Base-by-base conservation (phyloP, 2,888 invertebrate genomes). In the Oxyscelio sp. region DNA sequence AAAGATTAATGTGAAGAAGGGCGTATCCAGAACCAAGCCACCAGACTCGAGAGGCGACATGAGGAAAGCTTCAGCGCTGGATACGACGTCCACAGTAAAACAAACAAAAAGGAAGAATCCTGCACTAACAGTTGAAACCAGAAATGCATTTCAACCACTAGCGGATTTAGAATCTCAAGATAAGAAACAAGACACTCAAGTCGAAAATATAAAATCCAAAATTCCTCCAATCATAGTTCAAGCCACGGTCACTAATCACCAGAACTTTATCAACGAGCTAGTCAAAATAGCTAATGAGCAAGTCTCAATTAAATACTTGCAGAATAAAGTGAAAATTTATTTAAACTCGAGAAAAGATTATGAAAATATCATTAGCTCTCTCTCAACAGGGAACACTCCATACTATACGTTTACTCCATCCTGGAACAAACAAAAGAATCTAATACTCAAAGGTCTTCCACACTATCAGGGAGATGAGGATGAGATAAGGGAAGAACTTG, bases 391-490 rank as follows among this genome's bases (percentile, higher is more conserved):
- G 1, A 2, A 65, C 2, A n/a, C 19, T 0, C 3, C 22, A 0
- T 65, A 17, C 34, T 34, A 48, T 31, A 31, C 48, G 0, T 50
- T 13, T 40, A 31, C 48, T 1, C 65, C 65, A 5, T 2, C 15
- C 6, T 65, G 50, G 65, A 9, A 31, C 3, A 66, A 52, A 52
- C 31, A 27, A 2, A 66, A 66, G 19, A 9, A 52, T 0, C 1
- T 66, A 1, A 45, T 66, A 1, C 13, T 52, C 1, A 66, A 52
- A 21, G 50, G 52, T 0, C 38, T 52, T 4, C 66, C 66, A 8
- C 8, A 50, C 4, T 9, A 8, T 11, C 34, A 4, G 9, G n/a
- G 27, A n/a, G 31, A 65, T 4, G 22, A 17, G 0, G 17, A 13
- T 21, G 65, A 65, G 22, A 48, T 48, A n/a, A 24, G n/a, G 5